A percentile compares a stretch with the other conserved stretches of the same genome.
Evolutionary conservation across 2,888 invertebrate species (phyloP).

Genomic region (Chalcosyrphus nemorum): DNA sequence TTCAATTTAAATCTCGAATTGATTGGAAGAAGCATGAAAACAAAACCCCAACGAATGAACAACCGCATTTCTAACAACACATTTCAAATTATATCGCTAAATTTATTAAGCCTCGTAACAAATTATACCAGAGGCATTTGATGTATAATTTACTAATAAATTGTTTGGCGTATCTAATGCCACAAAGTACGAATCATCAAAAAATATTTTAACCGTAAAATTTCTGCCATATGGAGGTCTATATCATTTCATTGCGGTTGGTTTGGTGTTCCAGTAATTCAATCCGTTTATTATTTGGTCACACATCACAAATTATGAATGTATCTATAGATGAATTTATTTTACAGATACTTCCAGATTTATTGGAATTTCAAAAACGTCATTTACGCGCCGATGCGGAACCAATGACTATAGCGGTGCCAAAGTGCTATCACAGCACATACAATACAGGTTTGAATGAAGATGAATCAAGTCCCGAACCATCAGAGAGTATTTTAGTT

Average conservation of each 20-base stretch:
- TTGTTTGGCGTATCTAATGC: not conserved
- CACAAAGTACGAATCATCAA: too few relatives aligned
- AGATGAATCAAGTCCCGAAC: conserved; percentile 80
- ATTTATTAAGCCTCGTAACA: too few relatives aligned
- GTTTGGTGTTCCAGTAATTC: not conserved
- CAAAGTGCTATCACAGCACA: conserved; percentile 87
- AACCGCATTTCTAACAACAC: too few relatives aligned
- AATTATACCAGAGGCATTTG: not conserved
- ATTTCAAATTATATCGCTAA: too few relatives aligned
- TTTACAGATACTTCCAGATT: conserved; percentile 86
- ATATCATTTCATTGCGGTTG: too few relatives aligned
- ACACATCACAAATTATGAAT: not conserved
- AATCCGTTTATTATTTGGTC: not conserved
- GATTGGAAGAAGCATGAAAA: too few relatives aligned
- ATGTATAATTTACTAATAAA: not conserved
- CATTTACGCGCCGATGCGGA: conserved; percentile 80
- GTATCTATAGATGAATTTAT: not conserved
- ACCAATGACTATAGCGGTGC: conserved; percentile 86
- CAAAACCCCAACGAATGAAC: too few relatives aligned
- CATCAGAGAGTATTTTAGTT: conserved; percentile 87
- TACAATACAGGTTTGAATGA: conserved; percentile 83
- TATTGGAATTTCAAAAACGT: conserved; percentile 85
- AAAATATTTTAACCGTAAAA: not conserved
- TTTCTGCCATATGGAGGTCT: not conserved
- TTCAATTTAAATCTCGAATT: too few relatives aligned